Percentiles rank a stretch among this genome's conserved stretches.
Conservation (phyloP, 2,113 vertebrate genomes). For the Cnemophilus loriae region DNA sequence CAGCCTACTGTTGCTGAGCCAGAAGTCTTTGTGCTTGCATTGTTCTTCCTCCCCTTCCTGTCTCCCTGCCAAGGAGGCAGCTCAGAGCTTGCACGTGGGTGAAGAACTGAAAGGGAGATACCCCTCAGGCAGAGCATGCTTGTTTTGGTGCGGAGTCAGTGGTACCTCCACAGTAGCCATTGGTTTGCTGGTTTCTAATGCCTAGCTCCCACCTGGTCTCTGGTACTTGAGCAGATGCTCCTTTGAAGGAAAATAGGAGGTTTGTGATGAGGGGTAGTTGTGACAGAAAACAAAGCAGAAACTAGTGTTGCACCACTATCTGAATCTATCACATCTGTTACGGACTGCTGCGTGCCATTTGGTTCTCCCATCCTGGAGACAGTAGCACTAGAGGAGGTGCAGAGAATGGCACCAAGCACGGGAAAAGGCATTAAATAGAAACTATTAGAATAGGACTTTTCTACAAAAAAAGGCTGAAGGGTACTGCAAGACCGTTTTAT, state of each 20-base stretch:
- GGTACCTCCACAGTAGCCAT: neutral
- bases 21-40: neutral
- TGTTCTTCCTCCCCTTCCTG: neutral
- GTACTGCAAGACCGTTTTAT: neutral
- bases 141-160: neutral
- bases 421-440: neutral
- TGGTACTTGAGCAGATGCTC: neutral
- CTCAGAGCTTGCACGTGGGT: neutral
- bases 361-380: neutral
- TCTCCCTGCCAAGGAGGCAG: neutral
- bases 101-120: neutral
- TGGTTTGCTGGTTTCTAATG: neutral
- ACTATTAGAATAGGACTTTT: neutral
- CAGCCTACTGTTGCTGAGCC: neutral
- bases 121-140: neutral
- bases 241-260: neutral
- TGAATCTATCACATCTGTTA: neutral
- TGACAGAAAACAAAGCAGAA: neutral
- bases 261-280: neutral
- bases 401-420: neutral
- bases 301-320: neutral
- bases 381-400: neutral
- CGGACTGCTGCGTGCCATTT: neutral
- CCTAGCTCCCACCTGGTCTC: neutral
- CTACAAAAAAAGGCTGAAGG: neutral